phyloP scores from a whole-genome alignment of 2,113 vertebrate genomes.

The Maccullochella peelii region DNA sequence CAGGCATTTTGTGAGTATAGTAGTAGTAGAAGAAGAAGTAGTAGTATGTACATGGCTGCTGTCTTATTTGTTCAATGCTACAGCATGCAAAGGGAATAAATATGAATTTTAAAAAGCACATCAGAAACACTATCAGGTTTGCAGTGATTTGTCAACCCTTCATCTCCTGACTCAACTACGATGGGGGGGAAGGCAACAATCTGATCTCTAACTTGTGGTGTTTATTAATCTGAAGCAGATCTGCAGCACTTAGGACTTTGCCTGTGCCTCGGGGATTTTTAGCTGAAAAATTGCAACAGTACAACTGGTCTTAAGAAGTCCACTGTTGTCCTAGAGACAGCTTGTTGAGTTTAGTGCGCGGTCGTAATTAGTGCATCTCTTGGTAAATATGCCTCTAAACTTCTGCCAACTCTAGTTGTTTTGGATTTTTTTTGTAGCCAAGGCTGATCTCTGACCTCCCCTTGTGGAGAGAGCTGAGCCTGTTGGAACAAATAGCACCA shows the following conservation, averaged over 20 bases:
- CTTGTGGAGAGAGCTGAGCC: neutral
- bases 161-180: neutral
- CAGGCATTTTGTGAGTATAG: neutral
- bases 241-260: neutral
- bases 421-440: neutral
- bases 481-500: neutral
- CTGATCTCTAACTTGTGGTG: neutral
- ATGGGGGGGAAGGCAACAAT: neutral
- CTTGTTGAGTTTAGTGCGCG: neutral
- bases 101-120: neutral
- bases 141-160: neutral
- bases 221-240: constrained; percentile 5
- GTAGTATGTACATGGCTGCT: neutral
- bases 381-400: neutral
- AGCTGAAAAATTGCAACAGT: neutral
- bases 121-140: no score
- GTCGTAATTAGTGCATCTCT: neutral
- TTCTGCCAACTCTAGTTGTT: neutral
- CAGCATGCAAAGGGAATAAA: constrained; percentile 3
- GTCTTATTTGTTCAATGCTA: constrained; percentile 8
- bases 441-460: constrained; percentile 4
- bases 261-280: neutral
- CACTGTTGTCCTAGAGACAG: neutral
- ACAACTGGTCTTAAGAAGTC: neutral
- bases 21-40: no score